Evolutionary conservation across 1,140 invertebrate genomes (phyloP).

Genomic region (Ostrea edulis): DNA sequence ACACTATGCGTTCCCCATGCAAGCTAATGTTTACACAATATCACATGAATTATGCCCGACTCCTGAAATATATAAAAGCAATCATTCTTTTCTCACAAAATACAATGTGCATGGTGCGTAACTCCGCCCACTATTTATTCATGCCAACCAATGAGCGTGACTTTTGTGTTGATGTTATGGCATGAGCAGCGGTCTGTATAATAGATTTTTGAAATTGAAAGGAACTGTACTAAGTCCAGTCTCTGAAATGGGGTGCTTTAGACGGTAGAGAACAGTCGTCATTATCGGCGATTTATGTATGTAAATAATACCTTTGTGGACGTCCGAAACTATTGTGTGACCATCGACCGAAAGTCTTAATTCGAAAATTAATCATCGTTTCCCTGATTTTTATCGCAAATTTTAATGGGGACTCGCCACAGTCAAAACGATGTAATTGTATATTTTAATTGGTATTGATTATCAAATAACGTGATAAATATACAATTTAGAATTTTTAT

Average conservation of each 20-base stretch:
- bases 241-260: conserved; percentile 29
- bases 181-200: conserved; percentile 22
- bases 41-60: conserved; percentile 14
- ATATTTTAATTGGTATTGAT: conserved; percentile 38
- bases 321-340: background rate
- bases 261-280: background rate
- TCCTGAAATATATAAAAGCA: conserved; percentile 35
- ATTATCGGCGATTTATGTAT: conserved; percentile 28
- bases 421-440: conserved; percentile 15
- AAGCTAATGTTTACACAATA: conserved; percentile 6
- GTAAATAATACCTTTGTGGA: conserved; percentile 33
- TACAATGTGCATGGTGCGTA: background rate
- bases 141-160: conserved; percentile 35
- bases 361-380: conserved; percentile 31
- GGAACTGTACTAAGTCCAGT: conserved; percentile 15
- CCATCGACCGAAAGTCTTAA: background rate
- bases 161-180: conserved; percentile 23
- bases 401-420: conserved; percentile 26
- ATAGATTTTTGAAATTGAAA: conserved; percentile 34
- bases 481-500: conserved; percentile 28
- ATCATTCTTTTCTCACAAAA: background rate
- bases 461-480: conserved; percentile 36
- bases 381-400: conserved; percentile 13
- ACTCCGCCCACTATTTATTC: conserved; percentile 20
- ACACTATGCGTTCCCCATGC: background rate